Evolutionary conservation across 1,140 invertebrate genomes (phyloP), one percentile per base, ranked within the genome.

Genomic region (Aphidius ervi): DNA sequence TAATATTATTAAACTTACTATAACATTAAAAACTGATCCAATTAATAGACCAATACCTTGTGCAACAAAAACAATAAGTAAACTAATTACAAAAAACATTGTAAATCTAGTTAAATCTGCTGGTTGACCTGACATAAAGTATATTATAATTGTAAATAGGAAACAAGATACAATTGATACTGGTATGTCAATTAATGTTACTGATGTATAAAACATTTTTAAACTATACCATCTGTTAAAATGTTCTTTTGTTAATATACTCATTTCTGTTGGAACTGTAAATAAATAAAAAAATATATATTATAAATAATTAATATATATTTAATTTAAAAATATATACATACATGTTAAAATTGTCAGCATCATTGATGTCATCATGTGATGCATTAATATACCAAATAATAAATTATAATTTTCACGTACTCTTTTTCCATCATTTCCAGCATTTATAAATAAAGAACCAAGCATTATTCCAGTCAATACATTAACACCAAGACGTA

Each of bases 221-320:
- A 97, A 79, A 8, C 93, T 97, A 81, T 98, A 98, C 95, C 95
- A 98, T 74, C 94, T 86, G 75, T 98, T 98, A 62, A 97, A 92
- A 71, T 97, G 93, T 77, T 98, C 95, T 72, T 95, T 92, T 20
- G 89, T 84, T 67, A 97, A 83, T 59, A 96, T 93, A 6, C 83
- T 87, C 88, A 96, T 94, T 81, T 97, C 94, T 61, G 87, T 85
- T 1, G 95, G 94, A 80, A 97, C 92, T 95, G 82, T n/a, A 85
- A 61, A 47, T 16, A 3, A 46, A 58, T 16, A 40, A 4, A 60
- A 66, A 58, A 31, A 43, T 16, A 46, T 53, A 9, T 48, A 10
- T 16, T 16, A 16, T 0, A 16, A 16, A 16, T 16, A 16, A 16
- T 16, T 16, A 16, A 16, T 16, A 16, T 16, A 16, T 0, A 16